Conservation (phyloP, 1,140 invertebrate species). For the Trichogramma pretiosum region DNA sequence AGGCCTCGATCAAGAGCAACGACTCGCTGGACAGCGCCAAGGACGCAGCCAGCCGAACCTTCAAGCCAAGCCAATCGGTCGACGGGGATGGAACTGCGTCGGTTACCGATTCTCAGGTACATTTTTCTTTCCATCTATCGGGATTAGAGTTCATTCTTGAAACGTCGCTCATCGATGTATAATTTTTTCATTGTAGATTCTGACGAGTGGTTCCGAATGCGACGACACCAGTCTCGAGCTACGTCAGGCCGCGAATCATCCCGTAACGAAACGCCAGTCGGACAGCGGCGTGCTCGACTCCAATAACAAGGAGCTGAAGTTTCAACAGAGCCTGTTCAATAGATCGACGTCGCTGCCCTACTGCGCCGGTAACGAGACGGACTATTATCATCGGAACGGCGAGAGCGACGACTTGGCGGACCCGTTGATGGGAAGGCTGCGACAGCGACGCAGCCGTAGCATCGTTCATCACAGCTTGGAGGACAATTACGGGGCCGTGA, state of each 20-base stretch:
- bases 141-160: no score
- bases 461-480: slow-evolving; percentile 74
- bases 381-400: slow-evolving; percentile 46
- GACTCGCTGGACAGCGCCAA: no score
- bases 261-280: slow-evolving; percentile 40
- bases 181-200: neutral
- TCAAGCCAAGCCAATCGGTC: neutral
- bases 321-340: slow-evolving; percentile 35
- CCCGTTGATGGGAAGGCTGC: slow-evolving; percentile 47
- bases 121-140: no score
- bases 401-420: slow-evolving; percentile 41
- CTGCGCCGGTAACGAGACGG: slow-evolving; percentile 71
- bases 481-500: slow-evolving; percentile 79
- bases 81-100: neutral
- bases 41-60: no score
- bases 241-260: slow-evolving; percentile 30
- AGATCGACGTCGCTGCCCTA: slow-evolving; percentile 63
- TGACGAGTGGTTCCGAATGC: neutral
- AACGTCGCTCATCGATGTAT: neutral
- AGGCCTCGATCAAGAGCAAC: slow-evolving; percentile 40
- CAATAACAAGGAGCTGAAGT: slow-evolving; percentile 35
- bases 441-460: slow-evolving; percentile 65
- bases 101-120: neutral
- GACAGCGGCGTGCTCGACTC: slow-evolving; percentile 45
- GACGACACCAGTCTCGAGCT: slow-evolving; percentile 44